These are phyloP conservation scores for Psix sp. DNA, from an alignment of 1,140 invertebrate genomes.

Conservation along the genomic window DNA sequence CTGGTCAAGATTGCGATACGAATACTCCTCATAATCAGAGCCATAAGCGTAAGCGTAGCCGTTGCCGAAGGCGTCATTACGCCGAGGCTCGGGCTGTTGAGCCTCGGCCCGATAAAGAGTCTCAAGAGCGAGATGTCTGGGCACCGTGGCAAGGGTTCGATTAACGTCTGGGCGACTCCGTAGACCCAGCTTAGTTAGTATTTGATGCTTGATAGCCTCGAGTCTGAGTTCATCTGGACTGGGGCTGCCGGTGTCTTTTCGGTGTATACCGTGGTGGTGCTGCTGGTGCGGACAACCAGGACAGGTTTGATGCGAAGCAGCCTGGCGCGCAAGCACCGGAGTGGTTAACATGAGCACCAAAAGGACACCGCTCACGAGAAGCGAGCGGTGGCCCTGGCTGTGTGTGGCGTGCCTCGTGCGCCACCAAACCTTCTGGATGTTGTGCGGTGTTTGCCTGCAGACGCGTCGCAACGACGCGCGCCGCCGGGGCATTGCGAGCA, in stretches of 20 bases:
- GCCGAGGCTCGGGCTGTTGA: slow-evolving; percentile 62
- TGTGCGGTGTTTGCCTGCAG: slow-evolving; percentile 9
- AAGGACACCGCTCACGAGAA: slow-evolving; percentile 24
- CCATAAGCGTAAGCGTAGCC: slow-evolving; percentile 56
- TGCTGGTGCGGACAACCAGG: slow-evolving; percentile 74
- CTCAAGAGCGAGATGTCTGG: slow-evolving; percentile 83
- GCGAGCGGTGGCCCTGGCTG: background rate
- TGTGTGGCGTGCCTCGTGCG: slow-evolving; percentile 4
- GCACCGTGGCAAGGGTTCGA: slow-evolving; percentile 78
- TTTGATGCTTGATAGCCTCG: slow-evolving; percentile 87
- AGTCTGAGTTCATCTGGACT: slow-evolving; percentile 80
- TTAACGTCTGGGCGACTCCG: slow-evolving; percentile 84
- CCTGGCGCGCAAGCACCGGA: slow-evolving; percentile 62
- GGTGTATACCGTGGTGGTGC: slow-evolving; percentile 63
- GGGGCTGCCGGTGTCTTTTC: slow-evolving; percentile 58
- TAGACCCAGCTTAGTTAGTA: slow-evolving; percentile 85
- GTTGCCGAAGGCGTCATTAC: slow-evolving; percentile 49
- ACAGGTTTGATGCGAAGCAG: slow-evolving; percentile 68
- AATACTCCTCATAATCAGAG: slow-evolving; percentile 69
- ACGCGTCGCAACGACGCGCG: slow-evolving; percentile 10
- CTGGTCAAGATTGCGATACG: slow-evolving; percentile 69
- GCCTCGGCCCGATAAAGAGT: slow-evolving; percentile 82
- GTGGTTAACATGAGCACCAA: slow-evolving; percentile 59
- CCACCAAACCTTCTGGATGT: slow-evolving; percentile 2
- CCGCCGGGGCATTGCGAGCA: slow-evolving; percentile 69